phyloP scores from a whole-genome alignment of 1,140 invertebrate genomes.

The Pseudomyrmex sp. region DNA sequence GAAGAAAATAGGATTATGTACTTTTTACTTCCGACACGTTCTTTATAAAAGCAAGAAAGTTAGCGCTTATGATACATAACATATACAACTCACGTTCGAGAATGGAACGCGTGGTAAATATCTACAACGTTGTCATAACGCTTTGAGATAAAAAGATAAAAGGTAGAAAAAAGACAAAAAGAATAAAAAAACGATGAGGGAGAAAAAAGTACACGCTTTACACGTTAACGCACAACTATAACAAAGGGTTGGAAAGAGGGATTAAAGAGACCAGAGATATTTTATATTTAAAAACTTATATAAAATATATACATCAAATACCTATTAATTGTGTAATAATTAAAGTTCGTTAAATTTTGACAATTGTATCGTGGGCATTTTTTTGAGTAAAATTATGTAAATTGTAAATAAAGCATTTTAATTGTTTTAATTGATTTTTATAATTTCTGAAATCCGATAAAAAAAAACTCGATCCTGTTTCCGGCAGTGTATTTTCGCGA shows the following conservation, averaged over 20 bases:
- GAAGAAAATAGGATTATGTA: no score
- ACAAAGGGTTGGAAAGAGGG: conserved; percentile 23
- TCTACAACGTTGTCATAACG: neutral
- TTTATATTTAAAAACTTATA: no score
- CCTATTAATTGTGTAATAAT: no score
- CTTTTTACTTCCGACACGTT: no score
- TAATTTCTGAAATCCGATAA: neutral
- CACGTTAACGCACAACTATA: conserved; percentile 46
- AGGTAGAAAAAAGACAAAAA: neutral
- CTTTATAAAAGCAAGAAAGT: neutral
- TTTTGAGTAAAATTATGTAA: neutral
- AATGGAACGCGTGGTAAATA: conserved; percentile 26
- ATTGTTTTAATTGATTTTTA: neutral
- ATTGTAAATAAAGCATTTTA: neutral
- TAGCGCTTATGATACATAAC: neutral
- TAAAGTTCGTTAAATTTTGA: no score
- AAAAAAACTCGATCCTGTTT: neutral
- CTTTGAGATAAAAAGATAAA: conserved; percentile 38
- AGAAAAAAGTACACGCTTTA: conserved; percentile 18
- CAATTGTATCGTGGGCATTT: no score
- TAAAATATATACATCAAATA: no score
- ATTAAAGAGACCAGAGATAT: no score
- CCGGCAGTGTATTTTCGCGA: neutral
- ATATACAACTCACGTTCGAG: conserved; percentile 11
- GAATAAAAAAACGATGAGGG: neutral